These are phyloP conservation scores for Hippocampus kuda DNA, from an alignment of 2,797 vertebrate species.

Conservation along the genomic window DNA sequence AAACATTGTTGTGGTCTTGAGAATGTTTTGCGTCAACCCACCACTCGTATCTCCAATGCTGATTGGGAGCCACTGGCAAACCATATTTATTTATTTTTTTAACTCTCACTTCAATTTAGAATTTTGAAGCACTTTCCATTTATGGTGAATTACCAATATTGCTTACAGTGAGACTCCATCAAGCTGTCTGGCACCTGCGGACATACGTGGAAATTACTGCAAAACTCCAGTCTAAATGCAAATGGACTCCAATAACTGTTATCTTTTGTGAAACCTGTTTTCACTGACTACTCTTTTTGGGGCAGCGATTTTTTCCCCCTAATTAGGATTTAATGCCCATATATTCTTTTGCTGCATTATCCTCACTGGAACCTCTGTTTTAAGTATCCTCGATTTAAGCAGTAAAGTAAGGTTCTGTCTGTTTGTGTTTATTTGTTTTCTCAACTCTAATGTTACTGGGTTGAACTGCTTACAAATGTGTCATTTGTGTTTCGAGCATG, in stretches of 20 bases:
- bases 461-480: too few species aligned
- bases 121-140: conserved; percentile 42
- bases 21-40: conserved; percentile 15
- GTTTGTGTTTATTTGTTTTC: too few species aligned
- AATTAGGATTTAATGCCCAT: conserved; percentile 48
- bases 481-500: too few species aligned
- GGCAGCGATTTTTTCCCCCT: conserved; percentile 39
- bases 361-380: too few species aligned
- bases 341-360: neutral
- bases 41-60: conserved; percentile 33
- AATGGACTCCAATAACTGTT: conserved; percentile 68
- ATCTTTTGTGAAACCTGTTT: conserved; percentile 60
- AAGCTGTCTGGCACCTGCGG: conserved; percentile 53
- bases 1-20: neutral
- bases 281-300: conserved; percentile 46
- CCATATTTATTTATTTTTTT: conserved; percentile 4
- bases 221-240: conserved; percentile 70
- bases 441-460: too few species aligned
- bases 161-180: conserved; percentile 56
- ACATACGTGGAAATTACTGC: conserved; percentile 60
- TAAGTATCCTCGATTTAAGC: too few species aligned
- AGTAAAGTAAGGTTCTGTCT: too few species aligned
- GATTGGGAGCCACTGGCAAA: conserved; percentile 53
- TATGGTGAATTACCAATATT: conserved; percentile 55
- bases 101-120: conserved; percentile 50